Evolutionary conservation across 2,797 vertebrate genomes (phyloP), one percentile per base, ranked within the genome.

Genomic region (Poeciliopsis paucimaculata): DNA sequence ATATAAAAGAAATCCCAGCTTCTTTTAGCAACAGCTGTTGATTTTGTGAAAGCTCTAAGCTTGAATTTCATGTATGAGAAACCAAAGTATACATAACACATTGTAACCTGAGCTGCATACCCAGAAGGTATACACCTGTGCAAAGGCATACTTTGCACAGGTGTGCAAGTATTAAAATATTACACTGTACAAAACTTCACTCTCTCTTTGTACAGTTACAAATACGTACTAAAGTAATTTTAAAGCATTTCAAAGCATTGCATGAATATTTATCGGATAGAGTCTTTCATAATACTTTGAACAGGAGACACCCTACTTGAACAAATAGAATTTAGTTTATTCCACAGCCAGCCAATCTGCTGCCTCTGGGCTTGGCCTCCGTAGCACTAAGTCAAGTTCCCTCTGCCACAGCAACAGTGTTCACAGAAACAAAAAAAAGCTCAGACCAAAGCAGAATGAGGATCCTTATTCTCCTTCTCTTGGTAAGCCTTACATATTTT

Each of bases 291-390:
- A 34, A 8, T 0, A 1, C 6, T 31, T 53, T 71, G 28, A 49
- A 80, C 1, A 10, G 60, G 46, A 77, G 4, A 34, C 73, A 23
- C 3, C 3, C 4, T 20, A 77, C 6, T 47, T 18, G 16, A 73
- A 85, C 41, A 90, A 34, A 53, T 53, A 43, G 16, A 2, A 6
- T 46, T 84, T 77, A 78, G 81, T 89, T 34, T 3, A 15, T 41
- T 70, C 36, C 16, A 49, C 12, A 60, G 46, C 76, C 75, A 79
- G 73, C 55, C 80, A 79, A 82, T 80, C 77, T 60, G 51, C 55
- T 82, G 62, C 88, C 88, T 87, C 87, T 92, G 90, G 92, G 91
- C 80, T 41, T 75, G 90, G 87, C 84, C 71, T 74, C 26, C 8
- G 1, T 15, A 15, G 5, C 31, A 46, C 5, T 23, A 72, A 45